Base-by-base conservation (phyloP, 2,797 vertebrate genomes). In the Lates japonicus region DNA sequence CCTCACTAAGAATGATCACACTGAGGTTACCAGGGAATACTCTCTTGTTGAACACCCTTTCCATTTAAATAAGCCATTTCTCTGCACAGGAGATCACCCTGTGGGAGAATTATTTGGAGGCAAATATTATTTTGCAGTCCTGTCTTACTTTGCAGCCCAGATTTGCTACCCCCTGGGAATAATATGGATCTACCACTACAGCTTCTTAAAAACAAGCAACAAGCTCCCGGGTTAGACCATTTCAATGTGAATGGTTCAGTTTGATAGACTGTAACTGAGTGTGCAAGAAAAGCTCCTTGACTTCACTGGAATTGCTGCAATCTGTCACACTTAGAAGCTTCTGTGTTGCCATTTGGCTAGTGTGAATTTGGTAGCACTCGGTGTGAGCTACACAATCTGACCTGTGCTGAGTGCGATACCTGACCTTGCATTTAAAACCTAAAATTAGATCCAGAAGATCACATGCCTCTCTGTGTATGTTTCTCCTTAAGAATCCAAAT, bases 41-140 rank as follows among this genome's bases (percentile, higher is more conserved):
- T 74, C 70, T 20, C 74, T 83, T 62, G 48, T 73, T 80, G 58
- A 80, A 63, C 68, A 75, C 42, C 65, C 60, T 70, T 48, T 77
- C 62, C 71, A 87, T 90, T 92, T 89, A 82, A 92, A 94, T 89
- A 88, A 92, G 84, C 82, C 68, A 77, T 80, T 76, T 86, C 59
- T 52, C 72, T 69, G 70, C 31, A 44, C 69, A 68, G 74, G 37
- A 74, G 46, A 48, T 78, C 80, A 83, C 78, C 84, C 81, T 41
- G n/a, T 75, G 81, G 83, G 63, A 87, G 72, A 79, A 78, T 81
- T 73, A 78, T 85, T 88, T 69, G 33, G 29, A 79, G 69, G 68
- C 49, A 79, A 74, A 81, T 83, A 80, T 80, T 77, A 74, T 77
- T 70, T 79, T 52, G 72, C 83, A 86, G 70, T 75, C 82, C 81